phyloP scores from a whole-genome alignment of 2,113 vertebrate species.

The Ramphastos sulfuratus region DNA sequence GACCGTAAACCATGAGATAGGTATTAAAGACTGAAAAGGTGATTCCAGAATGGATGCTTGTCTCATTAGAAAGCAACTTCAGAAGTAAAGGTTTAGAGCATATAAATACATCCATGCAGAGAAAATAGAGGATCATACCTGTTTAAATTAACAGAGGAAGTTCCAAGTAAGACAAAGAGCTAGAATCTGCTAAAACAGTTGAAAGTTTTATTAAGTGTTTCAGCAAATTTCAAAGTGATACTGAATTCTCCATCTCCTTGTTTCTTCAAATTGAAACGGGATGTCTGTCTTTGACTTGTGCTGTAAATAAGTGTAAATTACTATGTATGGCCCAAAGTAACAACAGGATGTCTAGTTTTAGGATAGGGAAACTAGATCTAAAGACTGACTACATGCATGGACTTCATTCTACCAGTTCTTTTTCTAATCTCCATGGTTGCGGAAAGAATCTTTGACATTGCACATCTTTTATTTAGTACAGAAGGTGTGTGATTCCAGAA shows the following conservation, averaged over 20 bases:
- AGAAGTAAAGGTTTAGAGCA: neutral
- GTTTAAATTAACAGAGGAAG: neutral
- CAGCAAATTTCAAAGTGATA: neutral
- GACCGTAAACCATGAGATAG: no score
- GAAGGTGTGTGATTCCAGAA: neutral
- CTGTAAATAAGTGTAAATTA: neutral
- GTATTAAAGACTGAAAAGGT: neutral
- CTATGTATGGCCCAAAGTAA: neutral
- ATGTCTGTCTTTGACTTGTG: neutral
- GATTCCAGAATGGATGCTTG: neutral
- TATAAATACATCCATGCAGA: neutral
- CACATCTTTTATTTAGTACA: neutral
- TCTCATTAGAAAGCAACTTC: neutral
- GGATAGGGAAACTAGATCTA: neutral
- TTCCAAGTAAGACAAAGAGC: neutral
- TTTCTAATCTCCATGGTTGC: neutral
- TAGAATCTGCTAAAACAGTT: neutral
- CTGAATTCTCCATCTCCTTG: neutral
- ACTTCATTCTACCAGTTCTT: neutral
- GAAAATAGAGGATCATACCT: neutral
- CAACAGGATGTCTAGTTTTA: neutral
- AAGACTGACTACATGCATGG: neutral
- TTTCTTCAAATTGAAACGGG: neutral
- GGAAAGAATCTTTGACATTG: neutral
- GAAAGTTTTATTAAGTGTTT: neutral